Conservation (phyloP, 2,888 invertebrate genomes). For the Syrphus vitripennis region DNA sequence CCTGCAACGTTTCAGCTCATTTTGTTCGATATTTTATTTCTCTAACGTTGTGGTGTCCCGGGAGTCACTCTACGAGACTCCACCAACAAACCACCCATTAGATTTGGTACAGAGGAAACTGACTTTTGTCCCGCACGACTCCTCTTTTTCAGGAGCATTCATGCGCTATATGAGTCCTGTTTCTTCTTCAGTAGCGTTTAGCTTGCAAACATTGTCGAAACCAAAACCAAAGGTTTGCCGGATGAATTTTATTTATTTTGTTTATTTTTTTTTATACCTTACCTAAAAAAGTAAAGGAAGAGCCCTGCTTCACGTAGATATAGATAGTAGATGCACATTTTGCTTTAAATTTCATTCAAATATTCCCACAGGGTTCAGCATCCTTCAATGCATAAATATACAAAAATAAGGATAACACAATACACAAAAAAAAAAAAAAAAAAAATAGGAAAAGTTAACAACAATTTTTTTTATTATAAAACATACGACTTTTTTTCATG, state of each 20-base stretch:
- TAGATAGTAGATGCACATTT: not conserved
- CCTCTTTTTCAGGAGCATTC: not conserved
- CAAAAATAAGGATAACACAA: slow-evolving; percentile 13
- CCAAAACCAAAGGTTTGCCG: not conserved
- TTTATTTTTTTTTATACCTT: not conserved
- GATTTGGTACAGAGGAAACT: not conserved
- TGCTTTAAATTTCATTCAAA: slow-evolving; percentile 2
- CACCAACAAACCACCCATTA: too few species aligned
- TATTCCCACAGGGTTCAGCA: not conserved
- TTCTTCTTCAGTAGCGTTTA: not conserved
- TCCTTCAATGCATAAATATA: slow-evolving; percentile 20
- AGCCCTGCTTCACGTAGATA: not conserved
- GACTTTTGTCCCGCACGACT: not conserved
- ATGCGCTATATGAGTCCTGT: not conserved
- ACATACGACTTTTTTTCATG: not conserved
- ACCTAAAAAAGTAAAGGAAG: not conserved
- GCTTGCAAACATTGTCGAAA: slow-evolving; percentile 4
- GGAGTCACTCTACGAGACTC: not conserved
- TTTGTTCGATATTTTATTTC: slow-evolving; percentile 13
- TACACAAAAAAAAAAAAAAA: not conserved
- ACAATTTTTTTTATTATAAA: not conserved
- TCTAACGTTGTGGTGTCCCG: not conserved
- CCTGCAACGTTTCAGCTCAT: not conserved
- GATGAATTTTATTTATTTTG: not conserved
- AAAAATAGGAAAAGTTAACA: not conserved